Base-by-base conservation (phyloP, 2,888 invertebrate genomes). In the Ptychoptera contaminata region DNA sequence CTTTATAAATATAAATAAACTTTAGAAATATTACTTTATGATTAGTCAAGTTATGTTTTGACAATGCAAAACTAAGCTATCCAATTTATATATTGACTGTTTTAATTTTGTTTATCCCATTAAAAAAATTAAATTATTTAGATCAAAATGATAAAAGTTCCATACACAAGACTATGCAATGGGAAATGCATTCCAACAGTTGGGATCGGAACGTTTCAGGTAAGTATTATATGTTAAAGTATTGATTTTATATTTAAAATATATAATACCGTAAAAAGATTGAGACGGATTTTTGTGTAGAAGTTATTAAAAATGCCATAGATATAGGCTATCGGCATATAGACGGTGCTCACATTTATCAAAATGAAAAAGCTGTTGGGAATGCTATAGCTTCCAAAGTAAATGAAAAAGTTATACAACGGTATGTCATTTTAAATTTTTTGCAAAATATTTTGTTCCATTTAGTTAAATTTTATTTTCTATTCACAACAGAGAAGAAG, bases 161-260 rank as follows among this genome's bases (percentile, higher is more conserved):
- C 23, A 7, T 23, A 5, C 7, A 59, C 80, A 1, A 70, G 70
- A 49, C 69, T 84, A 10, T 70, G 67, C 54, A 78, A 79, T 55
- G 81, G 77, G 0, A 52, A 62, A 16, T 67, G 74, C 49, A 73
- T 79, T 54, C 84, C 84, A 0, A 67, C 73, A 2, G 58, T 84
- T 1, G 84, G 83, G 1, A 65, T 85, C 14, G 85, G 84, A 8
- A 85, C 84, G 7, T 82, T 78, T 77, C 73, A 76, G 68, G 79
- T 78, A 66, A 60, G 62, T 64, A 48, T 30, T 30, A 29, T 40
- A 15, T n/a, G n/a, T n/a, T n/a, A 43, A 30, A 37, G 11, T 29
- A 37, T 30, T 43, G 8, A 12, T n/a, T 1, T 2, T 9, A 34
- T 12, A 12, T 29, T 11, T 40, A 8, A 35, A 35, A 2, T 9